Evolutionary conservation across 2,797 vertebrate species (phyloP), one percentile per base, ranked within the genome.

Genomic region (Fratercula arctica): DNA sequence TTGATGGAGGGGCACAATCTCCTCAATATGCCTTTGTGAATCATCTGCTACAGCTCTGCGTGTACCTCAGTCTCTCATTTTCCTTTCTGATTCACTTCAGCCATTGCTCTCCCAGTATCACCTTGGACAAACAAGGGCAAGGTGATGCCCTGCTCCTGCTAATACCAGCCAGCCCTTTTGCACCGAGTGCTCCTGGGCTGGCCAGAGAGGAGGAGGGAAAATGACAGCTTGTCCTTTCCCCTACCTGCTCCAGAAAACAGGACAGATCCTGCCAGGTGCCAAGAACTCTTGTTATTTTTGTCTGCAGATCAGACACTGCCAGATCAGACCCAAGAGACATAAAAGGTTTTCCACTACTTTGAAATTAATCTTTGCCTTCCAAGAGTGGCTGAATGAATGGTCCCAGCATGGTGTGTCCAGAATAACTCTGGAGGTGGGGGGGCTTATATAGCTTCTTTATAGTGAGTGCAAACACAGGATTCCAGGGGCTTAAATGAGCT

Each of bases 331-430:
- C 66, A 64, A 63, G 59, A 87, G 68, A 93, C 60, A 79, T 45
- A 45, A 93, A 90, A 90, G 35, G 18, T 64, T 89, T 91, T 14
- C 51, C 16, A 24, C 79, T 79, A 19, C 80, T 95, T 90, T 91
- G 72, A 90, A 92, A 90, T 88, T 19, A 89, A 69, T 89, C 51
- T 91, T 88, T 90, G 83, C 69, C 53, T 95, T 85, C 69, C 35
- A 56, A 76, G n/a, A 43, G 69, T 6, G 3, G 59, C 85, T 90
- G 85, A 93, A 70, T 87, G 72, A 85, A 41, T 18, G 37, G 41
- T 75, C 78, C 78, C 87, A 92, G 91, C 76, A 41, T 48, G 76
- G 69, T 6, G 11, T 59, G 46, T 56, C 81, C 90, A 79, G 67
- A 66, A 64, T 69, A 31, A 17, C 26, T 35, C 67, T 43, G 66